Conservation (phyloP, 2,797 vertebrate genomes). For the Acomys russatus region DNA sequence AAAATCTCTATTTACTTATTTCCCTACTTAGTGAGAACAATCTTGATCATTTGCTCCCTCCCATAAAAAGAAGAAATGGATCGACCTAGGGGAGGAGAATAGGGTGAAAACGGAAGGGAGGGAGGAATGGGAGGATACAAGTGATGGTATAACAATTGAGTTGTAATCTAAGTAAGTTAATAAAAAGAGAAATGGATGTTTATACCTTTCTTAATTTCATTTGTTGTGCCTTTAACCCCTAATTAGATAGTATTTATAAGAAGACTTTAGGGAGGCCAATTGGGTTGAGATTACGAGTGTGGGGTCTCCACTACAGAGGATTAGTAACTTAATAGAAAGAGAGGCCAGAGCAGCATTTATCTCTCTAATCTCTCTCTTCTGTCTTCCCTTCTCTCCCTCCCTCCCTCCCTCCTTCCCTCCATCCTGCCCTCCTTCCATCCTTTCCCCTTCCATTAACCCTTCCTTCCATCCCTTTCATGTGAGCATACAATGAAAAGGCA, state of each 20-base stretch:
- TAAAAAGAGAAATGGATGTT: neutral
- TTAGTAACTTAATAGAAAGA: neutral
- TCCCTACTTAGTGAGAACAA: constrained; percentile 59
- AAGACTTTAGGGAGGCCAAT: neutral
- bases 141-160: no score
- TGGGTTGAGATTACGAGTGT: neutral
- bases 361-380: neutral
- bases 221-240: neutral
- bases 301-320: neutral
- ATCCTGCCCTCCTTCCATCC: no score
- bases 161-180: no score
- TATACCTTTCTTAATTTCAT: neutral
- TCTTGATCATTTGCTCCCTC: constrained; percentile 57
- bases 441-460: neutral
- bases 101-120: no score
- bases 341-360: neutral
- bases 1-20: constrained; percentile 49
- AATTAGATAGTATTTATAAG: neutral
- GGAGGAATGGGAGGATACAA: no score
- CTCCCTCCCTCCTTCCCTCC: no score
- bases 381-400: no score
- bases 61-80: constrained; percentile 35
- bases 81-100: neutral
- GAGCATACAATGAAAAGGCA: neutral
- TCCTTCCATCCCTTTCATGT: neutral